These are phyloP conservation scores for Hydroisotoma schaefferi DNA, from an alignment of 2,888 invertebrate species.

Conservation along the genomic window DNA sequence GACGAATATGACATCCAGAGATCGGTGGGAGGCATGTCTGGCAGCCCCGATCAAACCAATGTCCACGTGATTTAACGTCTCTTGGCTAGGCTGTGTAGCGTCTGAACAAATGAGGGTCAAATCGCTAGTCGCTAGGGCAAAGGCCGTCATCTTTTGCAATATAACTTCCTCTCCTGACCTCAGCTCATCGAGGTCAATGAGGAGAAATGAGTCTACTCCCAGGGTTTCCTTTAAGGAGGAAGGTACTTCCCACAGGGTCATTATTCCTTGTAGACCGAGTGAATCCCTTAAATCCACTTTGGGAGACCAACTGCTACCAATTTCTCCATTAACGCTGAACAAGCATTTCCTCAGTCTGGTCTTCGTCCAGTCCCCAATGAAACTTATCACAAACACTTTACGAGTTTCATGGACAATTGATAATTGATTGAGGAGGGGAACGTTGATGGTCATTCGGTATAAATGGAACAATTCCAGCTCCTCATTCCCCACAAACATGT, in stretches of 20 bases:
- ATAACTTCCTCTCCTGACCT: neutral
- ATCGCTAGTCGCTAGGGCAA: neutral
- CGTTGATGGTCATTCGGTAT: neutral
- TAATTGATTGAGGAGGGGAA: neutral
- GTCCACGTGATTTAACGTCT: neutral
- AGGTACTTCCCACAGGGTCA: neutral
- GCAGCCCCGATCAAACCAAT: neutral
- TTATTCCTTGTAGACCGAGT: neutral
- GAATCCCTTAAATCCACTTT: neutral
- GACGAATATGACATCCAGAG: neutral
- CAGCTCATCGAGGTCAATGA: neutral
- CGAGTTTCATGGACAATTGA: neutral
- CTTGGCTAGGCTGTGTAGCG: neutral
- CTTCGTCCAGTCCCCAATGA: neutral
- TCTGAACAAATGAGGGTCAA: neutral
- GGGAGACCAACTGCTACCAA: neutral
- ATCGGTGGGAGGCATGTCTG: neutral
- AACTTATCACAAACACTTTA: neutral
- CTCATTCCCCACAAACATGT: neutral
- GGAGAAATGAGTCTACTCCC: neutral
- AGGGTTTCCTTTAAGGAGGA: neutral
- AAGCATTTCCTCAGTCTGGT: neutral
- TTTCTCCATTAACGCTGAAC: no score
- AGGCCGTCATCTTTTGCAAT: neutral
- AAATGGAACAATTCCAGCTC: neutral